Percentiles rank a stretch among this genome's conserved stretches.
These are phyloP conservation scores for Drosophila helvetica DNA, from an alignment of 2,888 invertebrate species.

Conservation along the genomic window DNA sequence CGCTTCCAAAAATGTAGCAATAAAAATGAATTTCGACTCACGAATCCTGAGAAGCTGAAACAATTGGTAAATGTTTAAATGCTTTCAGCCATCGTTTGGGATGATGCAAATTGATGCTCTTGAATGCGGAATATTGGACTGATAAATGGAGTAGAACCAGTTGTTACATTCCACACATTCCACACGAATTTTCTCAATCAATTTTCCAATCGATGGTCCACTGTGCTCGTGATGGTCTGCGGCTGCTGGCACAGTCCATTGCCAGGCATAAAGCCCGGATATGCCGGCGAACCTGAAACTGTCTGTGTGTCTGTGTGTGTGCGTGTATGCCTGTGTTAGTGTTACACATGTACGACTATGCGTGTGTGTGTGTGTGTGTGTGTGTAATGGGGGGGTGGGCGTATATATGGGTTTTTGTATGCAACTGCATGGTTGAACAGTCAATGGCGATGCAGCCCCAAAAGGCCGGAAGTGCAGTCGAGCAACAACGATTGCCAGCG, in stretches of 20 bases:
- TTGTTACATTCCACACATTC: too few species aligned
- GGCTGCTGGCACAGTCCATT: conserved; percentile 47
- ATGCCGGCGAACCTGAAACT: conserved; percentile 65
- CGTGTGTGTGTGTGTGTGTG: conserved; percentile 10
- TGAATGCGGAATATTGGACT: too few species aligned
- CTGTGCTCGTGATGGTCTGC: conserved; percentile 28
- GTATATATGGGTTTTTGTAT: conserved; percentile 17
- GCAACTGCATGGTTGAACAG: conserved; percentile 68
- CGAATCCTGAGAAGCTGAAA: background rate
- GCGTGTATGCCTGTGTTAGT: conserved; percentile 3
- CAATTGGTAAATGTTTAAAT: background rate
- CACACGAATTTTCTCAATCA: too few species aligned
- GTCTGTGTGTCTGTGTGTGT: conserved; percentile 2
- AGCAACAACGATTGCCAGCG: conserved; percentile 59
- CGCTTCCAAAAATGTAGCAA: too few species aligned
- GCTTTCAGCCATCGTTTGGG: too few species aligned
- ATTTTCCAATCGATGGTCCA: conserved; percentile 11
- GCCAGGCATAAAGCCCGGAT: conserved; percentile 58
- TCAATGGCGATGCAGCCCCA: conserved; percentile 62
- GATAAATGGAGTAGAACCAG: too few species aligned
- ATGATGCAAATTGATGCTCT: too few species aligned
- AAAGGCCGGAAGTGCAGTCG: conserved; percentile 74
- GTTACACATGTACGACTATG: background rate
- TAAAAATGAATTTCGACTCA: too few species aligned
- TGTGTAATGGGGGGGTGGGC: conserved; percentile 1